Percentiles rank a stretch among this genome's conserved stretches.
Conservation (phyloP, 2,797 vertebrate genomes). For the Clarias platycephalus region DNA sequence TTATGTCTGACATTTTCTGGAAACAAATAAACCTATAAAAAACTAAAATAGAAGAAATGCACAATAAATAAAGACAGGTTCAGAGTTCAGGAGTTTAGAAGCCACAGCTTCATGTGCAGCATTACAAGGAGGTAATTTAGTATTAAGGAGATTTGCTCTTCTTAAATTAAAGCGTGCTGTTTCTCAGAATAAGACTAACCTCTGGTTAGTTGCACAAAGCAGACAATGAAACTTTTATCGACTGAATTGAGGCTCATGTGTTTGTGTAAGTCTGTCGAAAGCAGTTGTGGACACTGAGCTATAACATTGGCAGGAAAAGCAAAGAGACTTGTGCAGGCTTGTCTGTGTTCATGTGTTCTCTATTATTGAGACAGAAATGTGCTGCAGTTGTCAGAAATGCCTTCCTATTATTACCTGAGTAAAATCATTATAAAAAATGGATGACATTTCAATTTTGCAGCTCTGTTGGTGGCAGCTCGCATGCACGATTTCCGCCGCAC, state of each 20-base stretch:
- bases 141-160: background rate
- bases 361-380: constrained; percentile 13
- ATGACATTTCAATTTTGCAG: constrained; percentile 63
- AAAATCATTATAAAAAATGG: constrained; percentile 10
- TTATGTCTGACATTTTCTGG: background rate
- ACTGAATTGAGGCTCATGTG: constrained; percentile 20
- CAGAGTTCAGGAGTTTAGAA: background rate
- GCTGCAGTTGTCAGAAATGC: background rate
- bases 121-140: background rate
- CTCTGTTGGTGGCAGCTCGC: constrained; percentile 91
- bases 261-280: constrained; percentile 21
- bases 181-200: background rate
- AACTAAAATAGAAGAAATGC: background rate
- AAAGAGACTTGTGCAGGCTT: constrained; percentile 21
- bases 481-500: constrained; percentile 97
- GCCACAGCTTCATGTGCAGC: background rate
- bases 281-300: constrained; percentile 18
- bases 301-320: constrained; percentile 4
- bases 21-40: background rate
- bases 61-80: background rate
- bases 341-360: constrained; percentile 8
- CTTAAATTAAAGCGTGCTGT: background rate
- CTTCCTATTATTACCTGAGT: background rate
- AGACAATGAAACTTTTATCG: constrained; percentile 12
- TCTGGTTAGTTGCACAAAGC: constrained; percentile 21